Percentiles rank a stretch among this genome's conserved stretches.
These are phyloP conservation scores for Apamea anceps DNA, from an alignment of 2,888 invertebrate genomes.

Conservation along the genomic window DNA sequence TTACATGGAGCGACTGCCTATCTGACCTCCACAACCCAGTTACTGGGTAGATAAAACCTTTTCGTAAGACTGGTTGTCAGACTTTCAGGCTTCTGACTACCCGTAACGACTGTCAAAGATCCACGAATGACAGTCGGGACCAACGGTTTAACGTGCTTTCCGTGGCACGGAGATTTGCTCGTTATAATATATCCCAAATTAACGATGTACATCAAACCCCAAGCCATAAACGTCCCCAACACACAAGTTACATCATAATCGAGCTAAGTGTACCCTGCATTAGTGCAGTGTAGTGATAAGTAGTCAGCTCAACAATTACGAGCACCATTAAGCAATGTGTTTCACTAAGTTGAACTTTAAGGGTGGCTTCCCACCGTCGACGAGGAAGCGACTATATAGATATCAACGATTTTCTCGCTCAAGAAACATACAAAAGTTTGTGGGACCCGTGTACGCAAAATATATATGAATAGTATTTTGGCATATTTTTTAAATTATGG, in stretches of 20 bases:
- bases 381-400: neutral
- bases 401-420: neutral
- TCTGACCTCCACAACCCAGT: too few relatives aligned
- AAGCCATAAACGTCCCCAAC: neutral
- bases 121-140: too few relatives aligned
- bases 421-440: neutral
- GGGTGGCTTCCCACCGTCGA: constrained; percentile 11
- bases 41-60: too few relatives aligned
- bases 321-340: constrained; percentile 60
- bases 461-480: too few relatives aligned
- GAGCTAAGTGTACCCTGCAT: constrained; percentile 37
- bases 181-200: neutral
- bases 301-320: constrained; percentile 56
- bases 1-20: too few relatives aligned
- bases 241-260: constrained; percentile 32
- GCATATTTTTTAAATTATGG: too few relatives aligned
- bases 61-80: too few relatives aligned
- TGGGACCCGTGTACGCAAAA: neutral
- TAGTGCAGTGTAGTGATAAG: constrained; percentile 56
- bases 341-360: constrained; percentile 54
- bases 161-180: neutral
- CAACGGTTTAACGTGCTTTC: too few relatives aligned
- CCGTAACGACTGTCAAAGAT: too few relatives aligned
- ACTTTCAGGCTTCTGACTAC: too few relatives aligned
- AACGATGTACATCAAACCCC: neutral